Conservation (phyloP, 2,888 invertebrate genomes). For the Eupithecia exiguata region DNA sequence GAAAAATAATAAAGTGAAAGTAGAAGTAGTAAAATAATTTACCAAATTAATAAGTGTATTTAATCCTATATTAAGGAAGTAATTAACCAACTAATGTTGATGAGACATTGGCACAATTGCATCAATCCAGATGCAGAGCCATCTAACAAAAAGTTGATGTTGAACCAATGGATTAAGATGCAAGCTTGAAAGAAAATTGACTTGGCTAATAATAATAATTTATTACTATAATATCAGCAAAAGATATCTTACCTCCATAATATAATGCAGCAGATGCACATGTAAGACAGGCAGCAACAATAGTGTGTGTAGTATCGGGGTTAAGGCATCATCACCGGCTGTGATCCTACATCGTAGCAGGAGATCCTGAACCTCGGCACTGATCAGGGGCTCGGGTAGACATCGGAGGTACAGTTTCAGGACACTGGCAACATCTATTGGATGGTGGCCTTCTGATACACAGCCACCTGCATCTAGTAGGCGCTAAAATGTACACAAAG, state of each 20-base stretch:
- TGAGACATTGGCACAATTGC: too few species aligned
- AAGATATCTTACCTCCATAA: constrained; percentile 86
- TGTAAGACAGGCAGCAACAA: constrained; percentile 90
- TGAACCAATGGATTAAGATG: too few species aligned
- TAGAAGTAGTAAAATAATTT: constrained; percentile 2
- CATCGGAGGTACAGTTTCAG: constrained; percentile 93
- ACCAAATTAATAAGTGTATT: background rate
- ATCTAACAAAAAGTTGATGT: background rate
- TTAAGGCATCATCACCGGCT: constrained; percentile 82
- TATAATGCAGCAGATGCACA: constrained; percentile 90
- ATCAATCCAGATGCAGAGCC: too few species aligned
- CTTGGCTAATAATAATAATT: too few species aligned
- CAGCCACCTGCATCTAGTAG: constrained; percentile 88
- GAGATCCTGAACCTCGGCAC: constrained; percentile 89
- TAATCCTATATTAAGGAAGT: background rate
- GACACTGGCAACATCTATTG: constrained; percentile 93
- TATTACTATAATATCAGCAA: too few species aligned
- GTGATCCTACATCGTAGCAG: constrained; percentile 87
- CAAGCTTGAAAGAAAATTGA: too few species aligned
- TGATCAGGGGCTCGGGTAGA: constrained; percentile 92
- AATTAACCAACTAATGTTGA: background rate
- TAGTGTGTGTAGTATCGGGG: constrained; percentile 87
- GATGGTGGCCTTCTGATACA: constrained; percentile 88
- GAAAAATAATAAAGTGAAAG: too few species aligned
- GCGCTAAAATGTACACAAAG: constrained; percentile 72